Conservation (phyloP, 2,797 vertebrate species). For the Gallinago nigripennis region DNA sequence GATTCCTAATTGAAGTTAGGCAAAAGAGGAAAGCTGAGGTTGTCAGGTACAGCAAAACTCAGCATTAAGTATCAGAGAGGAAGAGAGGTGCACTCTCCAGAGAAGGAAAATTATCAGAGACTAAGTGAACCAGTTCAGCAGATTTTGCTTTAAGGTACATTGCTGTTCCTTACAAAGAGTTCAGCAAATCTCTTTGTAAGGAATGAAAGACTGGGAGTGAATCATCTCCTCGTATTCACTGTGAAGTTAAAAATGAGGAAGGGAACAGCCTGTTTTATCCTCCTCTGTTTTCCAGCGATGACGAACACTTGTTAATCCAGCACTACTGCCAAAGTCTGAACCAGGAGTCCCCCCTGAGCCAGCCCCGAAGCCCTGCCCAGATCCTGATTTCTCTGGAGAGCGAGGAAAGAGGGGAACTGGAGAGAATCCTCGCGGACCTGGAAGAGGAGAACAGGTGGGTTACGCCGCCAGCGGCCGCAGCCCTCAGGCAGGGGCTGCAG, state of each 20-base stretch:
- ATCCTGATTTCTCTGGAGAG: constrained; percentile 98
- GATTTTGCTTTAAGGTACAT: constrained; percentile 17
- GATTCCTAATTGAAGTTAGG: neutral
- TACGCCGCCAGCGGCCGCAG: neutral
- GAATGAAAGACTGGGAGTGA: neutral
- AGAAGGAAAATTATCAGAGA: neutral
- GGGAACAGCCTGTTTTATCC: constrained; percentile 2
- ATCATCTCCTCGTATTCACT: neutral
- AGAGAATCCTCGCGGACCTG: constrained; percentile 94
- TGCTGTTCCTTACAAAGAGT: neutral
- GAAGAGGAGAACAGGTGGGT: constrained; percentile 97
- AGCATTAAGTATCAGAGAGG: neutral
- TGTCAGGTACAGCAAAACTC: neutral
- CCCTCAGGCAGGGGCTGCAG: accelerated
- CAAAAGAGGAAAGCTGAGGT: neutral
- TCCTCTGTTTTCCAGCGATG: constrained; percentile 87
- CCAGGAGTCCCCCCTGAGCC: constrained; percentile 97
- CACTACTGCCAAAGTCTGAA: constrained; percentile 99
- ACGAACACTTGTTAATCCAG: constrained; percentile 99
- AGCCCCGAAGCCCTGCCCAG: constrained; percentile 97
- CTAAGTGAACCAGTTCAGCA: neutral
- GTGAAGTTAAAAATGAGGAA: neutral
- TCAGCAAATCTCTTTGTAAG: constrained; percentile 29
- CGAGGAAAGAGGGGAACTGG: constrained; percentile 97
- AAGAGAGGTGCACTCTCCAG: neutral